phyloP scores from a whole-genome alignment of 2,888 invertebrate genomes.

The Cephus rjabovi region DNA sequence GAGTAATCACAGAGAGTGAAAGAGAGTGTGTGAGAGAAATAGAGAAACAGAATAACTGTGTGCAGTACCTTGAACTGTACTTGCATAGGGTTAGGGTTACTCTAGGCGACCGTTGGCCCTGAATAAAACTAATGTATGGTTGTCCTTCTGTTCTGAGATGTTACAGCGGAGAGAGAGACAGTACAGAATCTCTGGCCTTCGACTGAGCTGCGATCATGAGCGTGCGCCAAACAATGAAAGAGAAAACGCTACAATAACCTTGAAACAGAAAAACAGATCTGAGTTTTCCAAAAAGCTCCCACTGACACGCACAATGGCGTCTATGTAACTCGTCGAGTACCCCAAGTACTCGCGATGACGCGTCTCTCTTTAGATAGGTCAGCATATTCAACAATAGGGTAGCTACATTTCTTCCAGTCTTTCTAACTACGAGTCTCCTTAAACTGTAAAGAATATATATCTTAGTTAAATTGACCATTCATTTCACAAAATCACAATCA shows the following conservation, averaged over 20 bases:
- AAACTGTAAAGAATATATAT: neutral
- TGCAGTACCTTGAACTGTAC: neutral
- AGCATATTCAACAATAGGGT: constrained; percentile 59
- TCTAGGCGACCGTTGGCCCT: constrained; percentile 53
- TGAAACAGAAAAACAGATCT: constrained; percentile 59
- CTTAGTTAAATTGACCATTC: neutral
- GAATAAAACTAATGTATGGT: constrained; percentile 67
- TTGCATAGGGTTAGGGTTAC: constrained; percentile 46
- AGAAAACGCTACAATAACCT: constrained; percentile 60
- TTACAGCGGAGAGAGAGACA: constrained; percentile 68
- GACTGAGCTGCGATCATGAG: constrained; percentile 67
- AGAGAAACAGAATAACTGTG: neutral
- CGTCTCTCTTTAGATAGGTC: constrained; percentile 59
- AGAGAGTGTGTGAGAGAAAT: neutral
- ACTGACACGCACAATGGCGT: constrained; percentile 49
- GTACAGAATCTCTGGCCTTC: constrained; percentile 67
- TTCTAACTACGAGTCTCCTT: constrained; percentile 54
- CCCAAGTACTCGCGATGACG: constrained; percentile 51
- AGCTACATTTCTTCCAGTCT: constrained; percentile 45
- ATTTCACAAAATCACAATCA: neutral
- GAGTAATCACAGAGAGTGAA: neutral
- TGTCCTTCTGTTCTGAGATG: constrained; percentile 70
- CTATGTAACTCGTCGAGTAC: constrained; percentile 51
- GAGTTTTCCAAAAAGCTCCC: constrained; percentile 59
- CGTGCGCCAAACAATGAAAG: constrained; percentile 66